Percentiles rank a stretch among this genome's conserved stretches.
Conservation (phyloP, 2,113 vertebrate species). For the Mesembrinibis cayennensis region DNA sequence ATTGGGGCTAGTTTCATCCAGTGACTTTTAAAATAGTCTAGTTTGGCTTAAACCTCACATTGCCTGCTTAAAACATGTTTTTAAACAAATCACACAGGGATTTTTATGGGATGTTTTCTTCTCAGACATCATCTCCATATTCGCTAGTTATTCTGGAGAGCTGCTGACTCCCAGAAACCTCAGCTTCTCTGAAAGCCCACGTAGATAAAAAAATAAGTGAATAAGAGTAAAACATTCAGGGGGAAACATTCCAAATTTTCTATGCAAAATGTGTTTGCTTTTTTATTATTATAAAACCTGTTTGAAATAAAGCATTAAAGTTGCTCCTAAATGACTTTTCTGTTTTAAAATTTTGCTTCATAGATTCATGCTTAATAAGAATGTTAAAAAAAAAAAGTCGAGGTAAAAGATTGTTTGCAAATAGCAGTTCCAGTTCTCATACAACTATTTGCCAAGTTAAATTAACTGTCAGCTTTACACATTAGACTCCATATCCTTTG, state of each 20-base stretch:
- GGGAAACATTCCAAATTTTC: neutral
- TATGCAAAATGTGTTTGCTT: neutral
- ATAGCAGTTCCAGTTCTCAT: neutral
- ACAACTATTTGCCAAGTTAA: neutral
- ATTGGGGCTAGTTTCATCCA: rapidly evolving
- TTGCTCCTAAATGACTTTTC: neutral
- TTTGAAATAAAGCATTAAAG: neutral
- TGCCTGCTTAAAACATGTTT: rapidly evolving
- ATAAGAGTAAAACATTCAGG: neutral
- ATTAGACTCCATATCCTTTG: neutral
- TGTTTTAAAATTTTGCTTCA: neutral
- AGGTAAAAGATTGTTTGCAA: neutral
- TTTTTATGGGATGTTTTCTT: neutral
- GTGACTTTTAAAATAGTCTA: neutral
- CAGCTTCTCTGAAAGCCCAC: neutral
- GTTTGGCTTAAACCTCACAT: neutral
- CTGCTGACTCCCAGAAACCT: neutral
- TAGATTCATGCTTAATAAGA: neutral
- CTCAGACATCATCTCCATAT: neutral
- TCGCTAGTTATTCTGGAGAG: neutral
- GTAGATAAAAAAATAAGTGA: neutral
- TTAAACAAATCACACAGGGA: neutral
- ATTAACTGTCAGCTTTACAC: neutral
- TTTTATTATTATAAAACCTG: neutral
- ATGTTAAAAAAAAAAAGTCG: neutral